Base-by-base conservation (phyloP, 2,113 vertebrate species). In the Coptodon bakossiorum region DNA sequence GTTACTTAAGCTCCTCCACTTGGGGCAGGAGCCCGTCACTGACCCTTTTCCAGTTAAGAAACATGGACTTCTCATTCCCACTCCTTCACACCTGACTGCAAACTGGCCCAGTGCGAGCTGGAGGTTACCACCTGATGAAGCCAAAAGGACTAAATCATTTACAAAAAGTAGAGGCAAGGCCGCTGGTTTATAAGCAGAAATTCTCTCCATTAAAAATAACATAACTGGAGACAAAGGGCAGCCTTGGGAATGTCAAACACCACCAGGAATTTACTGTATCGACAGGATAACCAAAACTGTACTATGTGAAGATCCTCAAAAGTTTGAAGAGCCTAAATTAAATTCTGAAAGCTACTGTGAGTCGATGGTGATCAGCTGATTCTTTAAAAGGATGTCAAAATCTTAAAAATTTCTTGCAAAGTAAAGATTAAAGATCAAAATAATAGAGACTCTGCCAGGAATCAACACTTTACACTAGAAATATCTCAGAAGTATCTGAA, bases 1-100 rank as follows among this genome's bases (percentile, higher is more conserved):
- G 66, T 27, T 73, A 73, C 38, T 1, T 10, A 16, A 73, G n/a
- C 5, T 45, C 22, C 38, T 73, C 38, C 38, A 71, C 13, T 48
- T 73, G 40, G 68, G 68, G 40, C 40, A 29, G 22, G 16, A 63
- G 16, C 29, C 29, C 8, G 1, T 31, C 57, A 9, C 0, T 0
- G 29, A 61, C 14, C 27, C 57, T 29, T 31, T 73, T 45, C 3
- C 22, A 24, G 0, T 6, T 73, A 6, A 45, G 38, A 73, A 27
- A 40, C 5, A 1, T 17, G 14, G 13, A 16, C 68, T 5, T 45
- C 0, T 0, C 38, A 45, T 73, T 27, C 40, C 40, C 22, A 27
- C 3, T 40, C 4, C n/a, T 71, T 71, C 36, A 71, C 12, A 71
- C 4, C n/a, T 6, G 22, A 16, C 13, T 27, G 13, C 40, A 45